Conservation (phyloP, 2,113 vertebrate genomes). For the Athene cunicularia region DNA sequence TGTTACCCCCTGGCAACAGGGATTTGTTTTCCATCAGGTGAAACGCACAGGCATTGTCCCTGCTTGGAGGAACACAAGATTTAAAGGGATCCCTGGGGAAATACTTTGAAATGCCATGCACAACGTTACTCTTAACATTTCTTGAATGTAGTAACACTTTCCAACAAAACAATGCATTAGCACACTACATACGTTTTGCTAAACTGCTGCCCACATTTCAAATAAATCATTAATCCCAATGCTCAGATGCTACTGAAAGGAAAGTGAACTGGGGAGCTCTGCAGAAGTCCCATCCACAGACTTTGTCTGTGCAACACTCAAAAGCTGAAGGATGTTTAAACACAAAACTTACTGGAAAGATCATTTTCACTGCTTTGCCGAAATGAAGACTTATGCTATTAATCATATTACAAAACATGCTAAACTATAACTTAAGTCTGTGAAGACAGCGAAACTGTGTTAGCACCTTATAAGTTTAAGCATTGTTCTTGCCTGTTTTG, state of each 20-base stretch:
- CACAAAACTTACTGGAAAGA: not conserved
- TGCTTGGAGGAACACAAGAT: not conserved
- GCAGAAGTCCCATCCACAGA: not conserved
- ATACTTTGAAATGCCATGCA: not conserved
- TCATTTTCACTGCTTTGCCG: not conserved
- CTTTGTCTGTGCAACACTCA: not conserved
- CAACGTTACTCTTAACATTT: not conserved
- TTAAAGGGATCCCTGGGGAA: not conserved
- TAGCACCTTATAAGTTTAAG: not conserved
- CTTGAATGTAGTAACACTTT: not conserved
- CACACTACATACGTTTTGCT: not conserved
- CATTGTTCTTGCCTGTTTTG: not conserved
- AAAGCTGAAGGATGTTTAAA: not conserved
- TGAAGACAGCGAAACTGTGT: not conserved
- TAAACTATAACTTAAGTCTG: not conserved
- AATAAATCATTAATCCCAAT: not conserved
- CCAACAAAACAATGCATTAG: not conserved
- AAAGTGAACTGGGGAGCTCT: not conserved
- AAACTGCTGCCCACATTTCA: not conserved
- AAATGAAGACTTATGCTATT: not conserved
- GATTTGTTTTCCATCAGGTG: conserved; percentile 43
- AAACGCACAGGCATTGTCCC: not conserved
- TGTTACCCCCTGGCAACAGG: not conserved
- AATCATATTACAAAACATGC: not conserved
- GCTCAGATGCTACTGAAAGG: not conserved